phyloP scores from a whole-genome alignment of 2,888 invertebrate species.

The Tribolium freemani region DNA sequence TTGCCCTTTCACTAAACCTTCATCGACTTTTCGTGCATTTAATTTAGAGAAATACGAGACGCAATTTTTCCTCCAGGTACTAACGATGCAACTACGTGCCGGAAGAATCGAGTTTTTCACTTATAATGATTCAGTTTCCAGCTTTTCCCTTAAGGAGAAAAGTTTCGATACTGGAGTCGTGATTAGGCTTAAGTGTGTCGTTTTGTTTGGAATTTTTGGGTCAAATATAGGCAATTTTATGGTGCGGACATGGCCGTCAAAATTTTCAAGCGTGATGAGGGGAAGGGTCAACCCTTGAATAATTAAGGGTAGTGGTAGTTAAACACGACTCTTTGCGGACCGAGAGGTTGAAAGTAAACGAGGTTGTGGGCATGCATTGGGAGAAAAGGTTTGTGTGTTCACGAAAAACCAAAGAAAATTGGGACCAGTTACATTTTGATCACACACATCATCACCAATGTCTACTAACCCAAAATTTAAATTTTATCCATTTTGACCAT shows the following conservation, averaged over 20 bases:
- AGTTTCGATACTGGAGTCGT: neutral
- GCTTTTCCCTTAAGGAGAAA: neutral
- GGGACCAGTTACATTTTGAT: no score
- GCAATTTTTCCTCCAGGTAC: neutral
- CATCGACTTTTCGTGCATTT: slow-evolving; percentile 4
- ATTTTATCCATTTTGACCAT: no score
- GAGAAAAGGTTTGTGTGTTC: neutral
- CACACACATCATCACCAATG: no score
- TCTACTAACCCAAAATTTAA: no score
- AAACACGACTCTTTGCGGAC: neutral
- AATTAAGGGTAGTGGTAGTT: slow-evolving; percentile 1
- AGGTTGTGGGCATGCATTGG: neutral
- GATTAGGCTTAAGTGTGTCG: neutral
- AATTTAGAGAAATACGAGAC: slow-evolving; percentile 2
- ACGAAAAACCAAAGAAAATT: no score
- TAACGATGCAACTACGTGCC: slow-evolving; percentile 20
- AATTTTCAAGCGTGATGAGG: neutral
- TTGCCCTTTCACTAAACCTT: slow-evolving; percentile 11
- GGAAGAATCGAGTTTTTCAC: neutral
- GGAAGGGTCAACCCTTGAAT: slow-evolving; percentile 5
- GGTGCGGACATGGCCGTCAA: neutral
- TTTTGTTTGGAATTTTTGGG: neutral
- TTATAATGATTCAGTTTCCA: neutral
- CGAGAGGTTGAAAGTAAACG: slow-evolving; percentile 1
- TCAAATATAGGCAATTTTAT: neutral